Conservation (phyloP, 2,113 vertebrate genomes). For the Anthoscopus minutus region DNA sequence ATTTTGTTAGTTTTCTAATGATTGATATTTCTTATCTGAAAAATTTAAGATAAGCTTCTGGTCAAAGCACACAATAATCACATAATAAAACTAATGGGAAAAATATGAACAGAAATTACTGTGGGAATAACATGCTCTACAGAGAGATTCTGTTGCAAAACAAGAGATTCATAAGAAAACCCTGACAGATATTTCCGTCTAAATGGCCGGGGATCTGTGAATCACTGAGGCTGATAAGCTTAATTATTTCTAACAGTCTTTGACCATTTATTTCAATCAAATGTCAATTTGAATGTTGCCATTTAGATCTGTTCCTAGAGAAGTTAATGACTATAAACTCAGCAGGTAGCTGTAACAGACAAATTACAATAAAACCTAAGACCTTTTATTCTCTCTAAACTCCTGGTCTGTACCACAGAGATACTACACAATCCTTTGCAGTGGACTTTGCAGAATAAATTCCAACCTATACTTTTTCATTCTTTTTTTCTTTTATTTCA, state of each 20-base stretch:
- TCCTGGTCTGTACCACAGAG: not conserved
- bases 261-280: not conserved
- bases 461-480: rapidly evolving
- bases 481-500: not conserved
- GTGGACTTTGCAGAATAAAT: not conserved
- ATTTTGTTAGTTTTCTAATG: not conserved
- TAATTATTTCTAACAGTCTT: conserved; percentile 5
- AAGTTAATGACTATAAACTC: not conserved
- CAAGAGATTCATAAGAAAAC: not conserved
- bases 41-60: not conserved
- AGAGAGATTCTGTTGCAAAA: not conserved
- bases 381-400: not conserved
- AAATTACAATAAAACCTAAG: not conserved
- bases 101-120: not conserved
- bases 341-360: not conserved
- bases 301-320: not conserved
- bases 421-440: not conserved
- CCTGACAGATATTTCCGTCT: not conserved
- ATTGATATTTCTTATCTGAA: not conserved
- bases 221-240: not conserved
- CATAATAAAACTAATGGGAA: not conserved
- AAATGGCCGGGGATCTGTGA: not conserved
- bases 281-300: not conserved
- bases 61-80: not conserved
- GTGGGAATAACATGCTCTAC: not conserved